Conservation (phyloP, 2,888 invertebrate species). For the Dorcus hopei region DNA sequence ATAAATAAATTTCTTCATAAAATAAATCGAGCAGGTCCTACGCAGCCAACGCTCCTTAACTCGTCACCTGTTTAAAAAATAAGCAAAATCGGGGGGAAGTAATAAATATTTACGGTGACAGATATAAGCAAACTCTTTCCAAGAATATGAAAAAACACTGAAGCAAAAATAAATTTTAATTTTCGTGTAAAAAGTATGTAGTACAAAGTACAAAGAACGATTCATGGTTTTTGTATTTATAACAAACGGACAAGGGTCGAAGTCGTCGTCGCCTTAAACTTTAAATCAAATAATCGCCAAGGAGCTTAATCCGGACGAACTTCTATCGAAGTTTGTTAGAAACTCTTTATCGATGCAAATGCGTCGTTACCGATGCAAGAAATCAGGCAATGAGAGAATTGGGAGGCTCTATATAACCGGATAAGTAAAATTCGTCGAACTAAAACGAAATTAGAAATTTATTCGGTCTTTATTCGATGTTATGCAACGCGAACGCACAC, state of each 20-base stretch:
- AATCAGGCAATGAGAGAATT: conserved; percentile 14
- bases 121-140: too few species aligned
- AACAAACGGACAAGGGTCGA: not conserved
- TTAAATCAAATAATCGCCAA: conserved; percentile 22
- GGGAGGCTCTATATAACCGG: not conserved
- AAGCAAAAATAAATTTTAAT: not conserved
- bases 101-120: too few species aligned
- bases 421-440: not conserved
- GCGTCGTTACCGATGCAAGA: conserved; percentile 23
- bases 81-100: too few species aligned
- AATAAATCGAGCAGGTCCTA: too few species aligned
- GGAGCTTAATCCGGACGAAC: conserved; percentile 16
- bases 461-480: too few species aligned
- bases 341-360: conserved; percentile 24
- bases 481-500: too few species aligned
- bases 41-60: too few species aligned
- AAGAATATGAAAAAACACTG: not conserved
- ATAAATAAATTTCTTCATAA: too few species aligned
- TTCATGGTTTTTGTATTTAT: not conserved
- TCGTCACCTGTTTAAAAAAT: too few species aligned
- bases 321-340: conserved; percentile 15
- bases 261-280: conserved; percentile 6
- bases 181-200: not conserved
- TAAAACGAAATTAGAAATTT: too few species aligned
- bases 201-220: not conserved